These are phyloP conservation scores for Eupithecia insigniata DNA, from an alignment of 2,888 invertebrate genomes.

Conservation along the genomic window DNA sequence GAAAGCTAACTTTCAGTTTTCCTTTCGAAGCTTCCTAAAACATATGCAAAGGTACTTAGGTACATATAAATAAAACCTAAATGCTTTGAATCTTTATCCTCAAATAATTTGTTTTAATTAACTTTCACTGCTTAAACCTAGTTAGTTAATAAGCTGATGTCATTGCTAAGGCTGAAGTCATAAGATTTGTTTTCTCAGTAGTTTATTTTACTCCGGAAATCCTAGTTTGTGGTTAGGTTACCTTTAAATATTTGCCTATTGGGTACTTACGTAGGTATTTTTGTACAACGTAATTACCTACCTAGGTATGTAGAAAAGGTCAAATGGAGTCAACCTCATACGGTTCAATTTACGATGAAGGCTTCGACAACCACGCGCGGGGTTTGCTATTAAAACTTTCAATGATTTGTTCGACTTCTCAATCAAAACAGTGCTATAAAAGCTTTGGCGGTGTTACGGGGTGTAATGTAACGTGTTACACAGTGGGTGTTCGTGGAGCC, in stretches of 20 bases:
- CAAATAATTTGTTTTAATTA: constrained; percentile 63
- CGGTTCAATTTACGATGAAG: not conserved
- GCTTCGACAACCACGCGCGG: no score
- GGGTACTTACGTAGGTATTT: not conserved
- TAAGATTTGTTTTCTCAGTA: not conserved
- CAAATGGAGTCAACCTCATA: not conserved
- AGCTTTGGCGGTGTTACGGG: no score
- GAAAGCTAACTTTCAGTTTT: not conserved
- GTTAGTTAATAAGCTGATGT: constrained; percentile 63
- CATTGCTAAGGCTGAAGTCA: constrained; percentile 47
- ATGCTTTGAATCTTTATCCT: constrained; percentile 20
- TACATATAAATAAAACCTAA: not conserved
- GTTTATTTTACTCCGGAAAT: constrained; percentile 2
- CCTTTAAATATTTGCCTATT: not conserved
- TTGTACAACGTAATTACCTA: not conserved
- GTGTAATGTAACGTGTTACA: no score
- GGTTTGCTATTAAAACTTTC: no score
- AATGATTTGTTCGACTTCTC: no score
- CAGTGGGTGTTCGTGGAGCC: no score
- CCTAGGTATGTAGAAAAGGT: not conserved
- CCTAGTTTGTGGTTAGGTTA: constrained; percentile 5
- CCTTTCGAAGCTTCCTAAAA: not conserved
- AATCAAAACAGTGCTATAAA: no score
- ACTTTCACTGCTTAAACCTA: constrained; percentile 66
- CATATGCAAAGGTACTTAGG: not conserved